Percentiles rank a stretch among this genome's conserved stretches.
Evolutionary conservation across 2,113 vertebrate species (phyloP).

Genomic region (Myrmophylax atrothorax): DNA sequence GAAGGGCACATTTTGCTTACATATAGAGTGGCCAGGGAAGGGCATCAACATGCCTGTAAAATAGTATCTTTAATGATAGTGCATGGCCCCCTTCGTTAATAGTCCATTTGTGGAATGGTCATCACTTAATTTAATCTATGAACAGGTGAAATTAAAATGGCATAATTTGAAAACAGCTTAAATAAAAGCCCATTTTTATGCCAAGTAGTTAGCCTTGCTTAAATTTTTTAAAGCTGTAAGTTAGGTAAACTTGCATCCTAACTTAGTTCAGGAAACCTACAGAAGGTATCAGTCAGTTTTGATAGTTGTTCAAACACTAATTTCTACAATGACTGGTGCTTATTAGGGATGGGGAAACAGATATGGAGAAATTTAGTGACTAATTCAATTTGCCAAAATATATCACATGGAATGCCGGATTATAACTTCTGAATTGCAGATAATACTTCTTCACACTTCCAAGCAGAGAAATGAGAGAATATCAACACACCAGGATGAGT

Average conservation of each 20-base stretch:
- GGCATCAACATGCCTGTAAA: background rate
- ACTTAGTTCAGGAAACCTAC: background rate
- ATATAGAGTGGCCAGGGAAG: background rate
- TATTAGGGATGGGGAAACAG: background rate
- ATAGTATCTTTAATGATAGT: background rate
- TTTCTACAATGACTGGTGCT: background rate
- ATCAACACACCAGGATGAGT: background rate
- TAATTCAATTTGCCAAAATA: background rate
- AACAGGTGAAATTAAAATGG: background rate
- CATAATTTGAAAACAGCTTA: background rate
- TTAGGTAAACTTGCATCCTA: background rate
- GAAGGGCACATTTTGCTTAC: background rate
- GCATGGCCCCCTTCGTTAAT: background rate
- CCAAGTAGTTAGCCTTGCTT: background rate
- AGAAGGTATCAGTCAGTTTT: background rate
- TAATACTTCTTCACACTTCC: background rate
- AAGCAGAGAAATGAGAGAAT: background rate
- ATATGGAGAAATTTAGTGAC: background rate
- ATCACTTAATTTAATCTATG: background rate
- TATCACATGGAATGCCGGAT: background rate
- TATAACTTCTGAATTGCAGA: background rate
- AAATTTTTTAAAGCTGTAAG: background rate
- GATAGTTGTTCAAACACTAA: background rate
- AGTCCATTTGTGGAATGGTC: background rate
- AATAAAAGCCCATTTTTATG: background rate